phyloP scores from a whole-genome alignment of 1,140 invertebrate genomes.

The Capitella teleta region DNA sequence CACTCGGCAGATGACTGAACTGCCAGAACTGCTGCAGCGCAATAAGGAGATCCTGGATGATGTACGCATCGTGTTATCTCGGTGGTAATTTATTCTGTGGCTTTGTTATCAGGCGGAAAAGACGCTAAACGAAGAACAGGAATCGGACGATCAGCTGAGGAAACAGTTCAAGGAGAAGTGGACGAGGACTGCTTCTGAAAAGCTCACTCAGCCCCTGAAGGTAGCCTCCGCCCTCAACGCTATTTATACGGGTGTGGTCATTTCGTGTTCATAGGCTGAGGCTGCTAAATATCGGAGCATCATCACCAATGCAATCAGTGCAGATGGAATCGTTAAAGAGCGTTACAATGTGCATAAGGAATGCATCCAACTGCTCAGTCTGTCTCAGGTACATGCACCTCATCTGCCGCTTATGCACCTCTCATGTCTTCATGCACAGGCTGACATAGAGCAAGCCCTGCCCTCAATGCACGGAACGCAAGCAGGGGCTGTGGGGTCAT shows the following conservation, averaged over 20 bases:
- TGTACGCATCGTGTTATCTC: conserved; percentile 42
- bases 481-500: no score
- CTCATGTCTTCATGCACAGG: conserved; percentile 18
- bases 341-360: conserved; percentile 72
- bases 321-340: conserved; percentile 66
- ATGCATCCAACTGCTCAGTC: conserved; percentile 71
- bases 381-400: conserved; percentile 47
- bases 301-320: conserved; percentile 75
- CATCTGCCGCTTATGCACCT: not conserved
- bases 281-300: conserved; percentile 78
- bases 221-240: no score
- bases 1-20: conserved; percentile 56
- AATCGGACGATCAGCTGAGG: conserved; percentile 75
- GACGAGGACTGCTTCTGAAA: conserved; percentile 75
- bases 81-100: not conserved
- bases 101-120: conserved; percentile 55
- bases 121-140: conserved; percentile 80
- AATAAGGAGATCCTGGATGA: conserved; percentile 95
- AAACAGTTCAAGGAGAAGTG: conserved; percentile 79
- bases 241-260: no score
- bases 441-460: conserved; percentile 39
- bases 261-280: no score
- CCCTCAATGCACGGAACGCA: conserved; percentile 36
- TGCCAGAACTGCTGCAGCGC: conserved; percentile 78
- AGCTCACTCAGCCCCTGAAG: conserved; percentile 72